These are phyloP conservation scores for Darevskia mixta DNA, from an alignment of 2,797 vertebrate species.

Conservation along the genomic window DNA sequence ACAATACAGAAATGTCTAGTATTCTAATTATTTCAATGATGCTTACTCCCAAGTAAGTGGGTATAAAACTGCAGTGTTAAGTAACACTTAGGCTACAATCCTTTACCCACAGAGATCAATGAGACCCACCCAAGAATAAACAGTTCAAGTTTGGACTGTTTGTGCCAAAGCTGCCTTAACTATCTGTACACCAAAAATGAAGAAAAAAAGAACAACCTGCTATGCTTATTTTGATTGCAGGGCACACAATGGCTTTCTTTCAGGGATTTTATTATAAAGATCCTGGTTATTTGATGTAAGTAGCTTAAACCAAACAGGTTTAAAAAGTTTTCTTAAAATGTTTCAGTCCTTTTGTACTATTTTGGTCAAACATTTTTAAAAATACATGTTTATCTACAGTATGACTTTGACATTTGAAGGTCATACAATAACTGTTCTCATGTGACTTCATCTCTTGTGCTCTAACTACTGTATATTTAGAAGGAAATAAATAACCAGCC, in stretches of 20 bases:
- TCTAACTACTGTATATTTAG: conserved; percentile 28
- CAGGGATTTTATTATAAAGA: conserved; percentile 47
- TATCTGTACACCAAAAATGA: conserved; percentile 39
- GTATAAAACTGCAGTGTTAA: neutral
- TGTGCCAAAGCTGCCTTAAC: no score
- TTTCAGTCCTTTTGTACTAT: conserved; percentile 36
- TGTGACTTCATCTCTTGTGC: conserved; percentile 52
- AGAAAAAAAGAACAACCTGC: neutral
- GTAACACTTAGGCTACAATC: neutral
- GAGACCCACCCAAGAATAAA: neutral
- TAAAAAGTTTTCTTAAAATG: conserved; percentile 35
- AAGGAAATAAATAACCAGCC: conserved; percentile 54
- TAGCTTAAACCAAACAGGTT: neutral
- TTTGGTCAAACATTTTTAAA: conserved; percentile 48
- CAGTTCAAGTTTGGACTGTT: neutral
- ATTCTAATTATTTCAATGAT: neutral
- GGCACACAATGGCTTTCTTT: conserved; percentile 59
- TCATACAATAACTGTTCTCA: conserved; percentile 58
- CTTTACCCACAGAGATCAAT: neutral
- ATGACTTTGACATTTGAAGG: conserved; percentile 73
- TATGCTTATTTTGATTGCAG: neutral
- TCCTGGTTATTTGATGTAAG: conserved; percentile 30
- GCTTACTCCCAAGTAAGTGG: neutral
- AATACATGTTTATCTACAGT: conserved; percentile 26
- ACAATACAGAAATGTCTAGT: neutral